Evolutionary conservation across 2,797 vertebrate species (phyloP).

Genomic region (Notolabrus celidotus): DNA sequence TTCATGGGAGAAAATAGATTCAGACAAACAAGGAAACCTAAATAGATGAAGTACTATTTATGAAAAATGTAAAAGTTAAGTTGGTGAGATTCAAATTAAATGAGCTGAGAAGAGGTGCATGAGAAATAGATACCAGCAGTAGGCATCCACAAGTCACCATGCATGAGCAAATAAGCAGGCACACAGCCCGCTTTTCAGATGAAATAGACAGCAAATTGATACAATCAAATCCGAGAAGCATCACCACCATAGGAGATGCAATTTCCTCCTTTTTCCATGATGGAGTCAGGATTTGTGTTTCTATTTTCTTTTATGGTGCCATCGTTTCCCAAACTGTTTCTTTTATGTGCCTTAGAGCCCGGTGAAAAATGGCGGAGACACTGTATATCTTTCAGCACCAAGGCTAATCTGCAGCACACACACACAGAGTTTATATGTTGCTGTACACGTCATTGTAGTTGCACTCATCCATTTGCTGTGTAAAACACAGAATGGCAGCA

Average conservation of each 20-base stretch:
- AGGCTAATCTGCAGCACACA: constrained; percentile 66
- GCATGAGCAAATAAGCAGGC: constrained; percentile 48
- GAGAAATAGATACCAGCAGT: constrained; percentile 46
- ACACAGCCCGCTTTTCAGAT: constrained; percentile 51
- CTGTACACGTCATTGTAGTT: constrained; percentile 15
- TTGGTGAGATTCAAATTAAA: constrained; percentile 41
- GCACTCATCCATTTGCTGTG: constrained; percentile 46
- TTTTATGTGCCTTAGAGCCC: constrained; percentile 73
- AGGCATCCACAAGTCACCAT: constrained; percentile 33
- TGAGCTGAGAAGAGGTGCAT: constrained; percentile 17
- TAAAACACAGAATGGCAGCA: constrained; percentile 35
- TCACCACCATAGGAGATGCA: constrained; percentile 58
- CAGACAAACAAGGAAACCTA: constrained; percentile 11
- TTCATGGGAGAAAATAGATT: constrained; percentile 8
- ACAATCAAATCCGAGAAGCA: constrained; percentile 68
- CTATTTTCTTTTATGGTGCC: constrained; percentile 75
- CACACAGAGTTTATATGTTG: constrained; percentile 32
- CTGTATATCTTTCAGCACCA: constrained; percentile 61
- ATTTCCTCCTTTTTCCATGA: constrained; percentile 59
- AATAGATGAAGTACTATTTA: constrained; percentile 8
- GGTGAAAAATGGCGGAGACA: constrained; percentile 59
- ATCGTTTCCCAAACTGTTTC: constrained; percentile 73
- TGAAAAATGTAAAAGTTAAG: constrained; percentile 10
- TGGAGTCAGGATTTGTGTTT: constrained; percentile 77
- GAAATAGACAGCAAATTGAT: constrained; percentile 72